These are phyloP conservation scores for Zele albiditarsus DNA, from an alignment of 2,888 invertebrate species.

Conservation along the genomic window DNA sequence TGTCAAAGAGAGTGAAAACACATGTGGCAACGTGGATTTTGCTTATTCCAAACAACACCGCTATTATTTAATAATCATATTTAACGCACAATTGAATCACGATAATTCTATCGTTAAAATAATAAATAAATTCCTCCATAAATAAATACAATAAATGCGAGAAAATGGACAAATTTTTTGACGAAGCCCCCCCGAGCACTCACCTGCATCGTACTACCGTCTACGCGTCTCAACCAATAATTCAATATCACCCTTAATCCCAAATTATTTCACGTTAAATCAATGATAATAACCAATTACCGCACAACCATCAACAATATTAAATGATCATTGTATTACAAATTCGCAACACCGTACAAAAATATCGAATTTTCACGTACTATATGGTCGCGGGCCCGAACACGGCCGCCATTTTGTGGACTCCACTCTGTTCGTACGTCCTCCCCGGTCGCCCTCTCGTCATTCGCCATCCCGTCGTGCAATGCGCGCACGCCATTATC, in stretches of 20 bases:
- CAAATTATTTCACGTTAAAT: conserved; percentile 52
- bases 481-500: conserved; percentile 57
- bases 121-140: conserved; percentile 47
- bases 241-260: conserved; percentile 52
- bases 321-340: conserved; percentile 54
- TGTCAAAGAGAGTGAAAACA: conserved; percentile 54
- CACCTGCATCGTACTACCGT: conserved; percentile 71
- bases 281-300: conserved; percentile 49
- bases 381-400: conserved; percentile 68
- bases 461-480: conserved; percentile 61
- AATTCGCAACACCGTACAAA: conserved; percentile 63
- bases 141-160: conserved; percentile 35
- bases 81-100: conserved; percentile 35
- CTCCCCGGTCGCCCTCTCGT: conserved; percentile 49
- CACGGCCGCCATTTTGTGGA: conserved; percentile 72
- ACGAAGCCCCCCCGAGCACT: conserved; percentile 61
- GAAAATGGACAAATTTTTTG: conserved; percentile 2
- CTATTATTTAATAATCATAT: conserved; percentile 46
- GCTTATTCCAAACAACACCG: conserved; percentile 69
- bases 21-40: conserved; percentile 62
- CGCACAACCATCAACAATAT: conserved; percentile 56
- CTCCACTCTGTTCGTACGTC: conserved; percentile 62
- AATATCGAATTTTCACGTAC: conserved; percentile 67
- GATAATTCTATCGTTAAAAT: conserved; percentile 44
- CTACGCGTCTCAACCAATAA: conserved; percentile 68